Evolutionary conservation across 2,113 vertebrate species (phyloP).

Genomic region (Zapornia atra): DNA sequence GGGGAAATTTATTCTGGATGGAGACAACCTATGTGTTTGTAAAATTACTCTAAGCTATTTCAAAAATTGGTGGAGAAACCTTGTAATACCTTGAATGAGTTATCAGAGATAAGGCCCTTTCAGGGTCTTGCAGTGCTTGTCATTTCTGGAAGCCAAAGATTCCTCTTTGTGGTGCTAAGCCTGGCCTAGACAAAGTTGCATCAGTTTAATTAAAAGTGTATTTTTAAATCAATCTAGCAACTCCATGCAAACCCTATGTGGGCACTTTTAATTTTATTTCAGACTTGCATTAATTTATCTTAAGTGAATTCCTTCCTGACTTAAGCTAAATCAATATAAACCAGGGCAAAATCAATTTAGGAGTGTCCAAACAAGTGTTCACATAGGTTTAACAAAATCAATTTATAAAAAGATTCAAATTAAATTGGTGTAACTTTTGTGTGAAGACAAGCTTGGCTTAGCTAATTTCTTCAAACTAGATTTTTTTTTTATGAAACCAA

Average conservation of each 20-base stretch:
- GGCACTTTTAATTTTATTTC: slow-evolving; percentile 54
- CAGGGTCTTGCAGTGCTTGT: neutral
- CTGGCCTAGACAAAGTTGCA: neutral
- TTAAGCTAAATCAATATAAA: slow-evolving; percentile 67
- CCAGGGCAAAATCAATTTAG: slow-evolving; percentile 64
- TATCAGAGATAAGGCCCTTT: neutral
- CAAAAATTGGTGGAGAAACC: neutral
- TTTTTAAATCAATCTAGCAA: slow-evolving; percentile 48
- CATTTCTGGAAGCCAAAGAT: neutral
- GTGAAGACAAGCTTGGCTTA: slow-evolving; percentile 27
- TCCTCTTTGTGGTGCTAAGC: neutral
- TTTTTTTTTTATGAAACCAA: neutral
- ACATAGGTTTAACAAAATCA: slow-evolving; percentile 58
- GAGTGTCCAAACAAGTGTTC: slow-evolving; percentile 68
- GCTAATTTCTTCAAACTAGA: slow-evolving; percentile 4
- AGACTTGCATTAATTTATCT: slow-evolving; percentile 64
- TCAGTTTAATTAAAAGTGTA: slow-evolving; percentile 42
- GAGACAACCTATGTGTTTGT: neutral
- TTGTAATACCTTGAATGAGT: neutral
- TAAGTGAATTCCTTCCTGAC: slow-evolving; percentile 71
- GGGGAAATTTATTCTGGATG: neutral
- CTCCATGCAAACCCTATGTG: slow-evolving; percentile 31
- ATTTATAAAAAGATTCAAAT: slow-evolving; percentile 63
- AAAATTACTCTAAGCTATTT: neutral
- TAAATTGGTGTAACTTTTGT: slow-evolving; percentile 36